phyloP scores from a whole-genome alignment of 2,888 invertebrate species.

The Neoscelio sp. region DNA sequence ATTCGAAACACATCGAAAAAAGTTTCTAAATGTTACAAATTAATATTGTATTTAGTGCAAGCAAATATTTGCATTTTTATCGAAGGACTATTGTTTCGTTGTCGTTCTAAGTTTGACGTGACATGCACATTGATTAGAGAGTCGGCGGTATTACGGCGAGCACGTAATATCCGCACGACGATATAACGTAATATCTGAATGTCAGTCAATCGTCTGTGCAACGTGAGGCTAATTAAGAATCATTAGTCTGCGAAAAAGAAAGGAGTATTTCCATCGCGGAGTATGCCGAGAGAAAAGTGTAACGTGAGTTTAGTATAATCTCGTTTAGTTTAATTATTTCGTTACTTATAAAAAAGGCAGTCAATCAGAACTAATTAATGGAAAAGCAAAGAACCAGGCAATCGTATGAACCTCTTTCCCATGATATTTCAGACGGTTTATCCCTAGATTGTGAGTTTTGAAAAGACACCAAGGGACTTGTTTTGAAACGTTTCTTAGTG shows the following conservation, averaged over 20 bases:
- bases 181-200: constrained; percentile 66
- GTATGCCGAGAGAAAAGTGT: constrained; percentile 43
- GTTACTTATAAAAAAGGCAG: constrained; percentile 8
- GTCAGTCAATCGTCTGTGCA: constrained; percentile 66
- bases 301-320: constrained; percentile 34
- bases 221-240: constrained; percentile 64
- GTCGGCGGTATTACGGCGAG: constrained; percentile 52
- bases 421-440: constrained; percentile 24
- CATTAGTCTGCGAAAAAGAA: constrained; percentile 60
- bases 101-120: constrained; percentile 45
- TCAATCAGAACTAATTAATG: constrained; percentile 23
- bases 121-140: constrained; percentile 64
- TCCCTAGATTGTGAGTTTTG: not conserved
- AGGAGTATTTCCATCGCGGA: constrained; percentile 47
- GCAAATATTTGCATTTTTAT: constrained; percentile 21
- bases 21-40: no score
- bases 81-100: constrained; percentile 33
- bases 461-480: no score
- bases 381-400: constrained; percentile 3
- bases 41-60: no score
- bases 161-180: constrained; percentile 61
- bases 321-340: constrained; percentile 22
- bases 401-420: constrained; percentile 23
- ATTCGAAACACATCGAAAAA: no score
- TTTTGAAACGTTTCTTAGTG: no score